A percentile compares a stretch with the other conserved stretches of the same genome.
Evolutionary conservation across 2,113 vertebrate genomes (phyloP).

Genomic region (Otis tarda): DNA sequence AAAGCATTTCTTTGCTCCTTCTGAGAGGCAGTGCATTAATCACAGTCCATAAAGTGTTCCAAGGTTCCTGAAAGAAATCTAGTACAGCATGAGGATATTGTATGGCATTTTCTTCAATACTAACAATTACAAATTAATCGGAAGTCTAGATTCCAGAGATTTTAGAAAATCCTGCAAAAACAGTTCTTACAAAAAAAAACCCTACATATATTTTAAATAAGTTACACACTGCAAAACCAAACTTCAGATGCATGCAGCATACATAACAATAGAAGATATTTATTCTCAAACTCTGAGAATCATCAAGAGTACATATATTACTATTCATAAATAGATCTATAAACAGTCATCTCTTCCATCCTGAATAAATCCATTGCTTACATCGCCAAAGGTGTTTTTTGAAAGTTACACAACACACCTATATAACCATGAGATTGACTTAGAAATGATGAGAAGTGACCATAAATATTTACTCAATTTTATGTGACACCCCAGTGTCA

Average conservation of each 20-base stretch:
- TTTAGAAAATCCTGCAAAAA: neutral
- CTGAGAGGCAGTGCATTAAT: neutral
- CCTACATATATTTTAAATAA: neutral
- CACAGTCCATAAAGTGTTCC: neutral
- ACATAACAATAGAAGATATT: neutral
- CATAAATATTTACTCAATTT: neutral
- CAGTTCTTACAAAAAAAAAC: neutral
- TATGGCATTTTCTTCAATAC: neutral
- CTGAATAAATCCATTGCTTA: neutral
- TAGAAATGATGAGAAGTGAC: neutral
- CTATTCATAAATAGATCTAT: neutral
- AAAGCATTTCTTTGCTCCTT: neutral
- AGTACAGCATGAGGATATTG: neutral
- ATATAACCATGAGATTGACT: neutral
- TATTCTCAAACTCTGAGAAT: constrained; percentile 1
- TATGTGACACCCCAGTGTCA: neutral
- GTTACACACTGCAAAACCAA: neutral
- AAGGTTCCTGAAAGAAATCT: neutral
- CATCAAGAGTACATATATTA: neutral
- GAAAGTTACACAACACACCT: neutral
- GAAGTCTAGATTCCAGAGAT: neutral
- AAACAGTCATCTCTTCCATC: neutral
- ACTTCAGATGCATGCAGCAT: neutral
- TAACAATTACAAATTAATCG: neutral
- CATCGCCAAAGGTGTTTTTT: neutral